A percentile compares a stretch with the other conserved stretches of the same genome.
phyloP scores from a whole-genome alignment of 2,113 vertebrate genomes.

The Myotis davidii region DNA sequence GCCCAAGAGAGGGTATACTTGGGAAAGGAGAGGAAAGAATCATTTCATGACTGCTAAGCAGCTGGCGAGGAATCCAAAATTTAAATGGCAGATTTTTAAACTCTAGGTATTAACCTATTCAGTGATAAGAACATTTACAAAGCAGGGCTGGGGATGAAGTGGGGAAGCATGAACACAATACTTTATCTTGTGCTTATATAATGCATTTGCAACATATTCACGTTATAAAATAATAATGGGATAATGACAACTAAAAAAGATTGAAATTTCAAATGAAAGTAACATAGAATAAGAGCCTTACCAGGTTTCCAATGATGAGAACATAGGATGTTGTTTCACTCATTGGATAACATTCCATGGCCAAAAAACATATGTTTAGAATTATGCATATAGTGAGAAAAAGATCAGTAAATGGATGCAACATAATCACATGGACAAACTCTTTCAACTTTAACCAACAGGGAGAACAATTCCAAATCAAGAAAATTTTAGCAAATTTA shows the following conservation, averaged over 20 bases:
- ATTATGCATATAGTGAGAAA: constrained; percentile 64
- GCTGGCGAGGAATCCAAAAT: background rate
- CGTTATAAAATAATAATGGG: background rate
- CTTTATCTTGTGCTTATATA: background rate
- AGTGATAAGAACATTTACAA: background rate
- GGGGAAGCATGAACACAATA: background rate
- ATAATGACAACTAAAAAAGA: background rate
- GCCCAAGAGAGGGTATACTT: background rate
- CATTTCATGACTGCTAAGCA: background rate
- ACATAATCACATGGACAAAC: constrained; percentile 50
- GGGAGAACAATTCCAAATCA: constrained; percentile 75
- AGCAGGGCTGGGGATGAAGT: rapidly evolving
- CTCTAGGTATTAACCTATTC: background rate
- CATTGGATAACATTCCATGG: constrained; percentile 65
- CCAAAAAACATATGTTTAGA: constrained; percentile 66
- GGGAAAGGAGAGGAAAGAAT: background rate
- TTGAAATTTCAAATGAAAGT: constrained; percentile 14
- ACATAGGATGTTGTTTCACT: background rate
- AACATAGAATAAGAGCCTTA: constrained; percentile 35
- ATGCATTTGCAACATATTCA: background rate
- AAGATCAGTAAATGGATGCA: constrained; percentile 72
- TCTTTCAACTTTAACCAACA: constrained; percentile 73
- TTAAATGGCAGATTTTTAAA: constrained; percentile 19
- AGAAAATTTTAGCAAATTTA: constrained; percentile 60
- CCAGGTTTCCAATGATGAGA: constrained; percentile 62